phyloP scores from a whole-genome alignment of 1,140 invertebrate genomes.

The Pseudomyrmex concolor region DNA sequence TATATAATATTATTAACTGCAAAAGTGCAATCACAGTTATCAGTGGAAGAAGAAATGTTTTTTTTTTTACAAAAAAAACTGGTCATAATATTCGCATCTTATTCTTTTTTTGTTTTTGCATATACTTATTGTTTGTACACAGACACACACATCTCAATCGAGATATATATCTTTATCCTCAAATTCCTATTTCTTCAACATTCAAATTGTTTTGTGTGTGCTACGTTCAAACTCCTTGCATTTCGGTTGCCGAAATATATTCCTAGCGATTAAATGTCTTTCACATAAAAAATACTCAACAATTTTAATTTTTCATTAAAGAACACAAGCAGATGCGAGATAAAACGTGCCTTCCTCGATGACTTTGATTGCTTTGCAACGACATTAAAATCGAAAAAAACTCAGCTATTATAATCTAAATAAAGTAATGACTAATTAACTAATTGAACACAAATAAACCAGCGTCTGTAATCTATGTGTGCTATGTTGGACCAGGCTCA shows the following conservation, averaged over 20 bases:
- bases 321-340: conserved; percentile 23
- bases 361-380: conserved; percentile 70
- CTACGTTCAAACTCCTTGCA: background rate
- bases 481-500: conserved; percentile 79
- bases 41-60: conserved; percentile 72
- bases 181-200: conserved; percentile 14
- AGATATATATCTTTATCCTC: no score
- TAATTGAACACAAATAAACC: conserved; percentile 76
- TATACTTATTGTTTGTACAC: background rate
- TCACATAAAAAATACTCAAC: conserved; percentile 33
- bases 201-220: conserved; percentile 30
- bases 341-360: conserved; percentile 69
- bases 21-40: conserved; percentile 73
- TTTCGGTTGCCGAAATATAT: conserved; percentile 29
- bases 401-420: conserved; percentile 81
- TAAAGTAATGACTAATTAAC: conserved; percentile 76
- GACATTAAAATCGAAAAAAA: conserved; percentile 74
- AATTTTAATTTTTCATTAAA: conserved; percentile 17
- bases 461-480: conserved; percentile 79
- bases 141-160: no score
- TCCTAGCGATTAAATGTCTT: conserved; percentile 34
- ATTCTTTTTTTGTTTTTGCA: conserved; percentile 8
- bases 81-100: conserved; percentile 18
- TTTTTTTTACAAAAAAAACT: conserved; percentile 29
- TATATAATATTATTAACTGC: conserved; percentile 51